Base-by-base conservation (phyloP, 2,888 invertebrate genomes). In the Dioctria rufipes region DNA sequence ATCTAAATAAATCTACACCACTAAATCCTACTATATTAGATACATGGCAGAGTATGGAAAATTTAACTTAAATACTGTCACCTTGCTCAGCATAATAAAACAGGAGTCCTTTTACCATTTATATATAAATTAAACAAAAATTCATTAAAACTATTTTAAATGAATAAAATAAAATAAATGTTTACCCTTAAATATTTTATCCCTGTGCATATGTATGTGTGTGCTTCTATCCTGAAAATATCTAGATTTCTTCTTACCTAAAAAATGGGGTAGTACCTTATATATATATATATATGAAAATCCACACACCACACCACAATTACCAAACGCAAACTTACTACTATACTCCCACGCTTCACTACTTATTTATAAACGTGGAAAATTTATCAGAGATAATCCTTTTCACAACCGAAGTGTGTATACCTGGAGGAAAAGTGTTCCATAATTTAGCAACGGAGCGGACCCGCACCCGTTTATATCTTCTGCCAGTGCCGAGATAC, bases 331-430 rank as follows among this genome's bases (percentile, higher is more conserved):
- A 54, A 54, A 54, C 54, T 4, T 8, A n/a, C 54, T n/a, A 54
- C 25, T 54, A 8, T n/a, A 54, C 54, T 11, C 54, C 54, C 49
- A 8, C 69, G 51, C 37, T 51, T 51, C 37, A 69, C 69, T 69
- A 69, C 69, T 69, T 69, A 69, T 69, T 69, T 69, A 69, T 69
- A 51, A 51, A 39, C 43, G 39, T n/a, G 11, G 69, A 51, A 69
- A 49, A 69, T 69, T 69, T 69, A 69, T 69, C 69, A 49, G 69
- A 25, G 25, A 69, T 69, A 69, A 69, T 69, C 69, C 69, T 51
- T 46, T 46, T 51, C 37, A 11, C 54, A 54, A 11, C 54, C 54
- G 54, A 11, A 54, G 11, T 25, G 25, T 25, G 25, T 54, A 54
- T n/a, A 54, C 54, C 54, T 54, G 11, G 54, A 54, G 54, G 11